Percentiles rank a stretch among this genome's conserved stretches.
These are phyloP conservation scores for Fulmarus glacialis DNA, from an alignment of 2,113 vertebrate species.

Conservation along the genomic window DNA sequence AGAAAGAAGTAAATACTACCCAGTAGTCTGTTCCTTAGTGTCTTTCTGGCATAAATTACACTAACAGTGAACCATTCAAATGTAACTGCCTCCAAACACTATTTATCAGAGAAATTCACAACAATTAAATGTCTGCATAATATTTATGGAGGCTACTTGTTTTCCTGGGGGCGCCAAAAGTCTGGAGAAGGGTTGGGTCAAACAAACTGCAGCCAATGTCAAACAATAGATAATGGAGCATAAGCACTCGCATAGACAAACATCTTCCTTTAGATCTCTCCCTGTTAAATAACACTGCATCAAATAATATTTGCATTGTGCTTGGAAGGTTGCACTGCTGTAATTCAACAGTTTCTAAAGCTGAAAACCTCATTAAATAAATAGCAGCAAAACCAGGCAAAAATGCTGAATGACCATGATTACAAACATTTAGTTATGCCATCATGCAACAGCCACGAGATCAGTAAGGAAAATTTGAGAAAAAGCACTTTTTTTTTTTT, in stretches of 20 bases:
- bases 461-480: background rate
- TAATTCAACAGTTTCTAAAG: background rate
- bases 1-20: background rate
- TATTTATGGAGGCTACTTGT: constrained; percentile 57
- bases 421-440: background rate
- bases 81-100: background rate
- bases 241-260: background rate
- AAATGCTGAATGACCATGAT: background rate
- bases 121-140: constrained; percentile 15
- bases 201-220: background rate
- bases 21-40: background rate
- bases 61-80: constrained; percentile 1
- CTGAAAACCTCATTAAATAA: background rate
- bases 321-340: background rate
- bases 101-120: constrained; percentile 45
- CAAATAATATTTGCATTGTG: background rate
- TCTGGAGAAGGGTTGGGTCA: constrained; percentile 39
- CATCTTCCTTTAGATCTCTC: background rate
- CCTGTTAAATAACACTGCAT: background rate
- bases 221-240: constrained; percentile 22
- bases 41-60: constrained; percentile 14
- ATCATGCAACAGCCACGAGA: background rate
- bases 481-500: background rate
- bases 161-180: constrained; percentile 29
- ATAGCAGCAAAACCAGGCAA: background rate